Evolutionary conservation across 2,888 invertebrate genomes (phyloP).

Genomic region (Mythimna pallens): DNA sequence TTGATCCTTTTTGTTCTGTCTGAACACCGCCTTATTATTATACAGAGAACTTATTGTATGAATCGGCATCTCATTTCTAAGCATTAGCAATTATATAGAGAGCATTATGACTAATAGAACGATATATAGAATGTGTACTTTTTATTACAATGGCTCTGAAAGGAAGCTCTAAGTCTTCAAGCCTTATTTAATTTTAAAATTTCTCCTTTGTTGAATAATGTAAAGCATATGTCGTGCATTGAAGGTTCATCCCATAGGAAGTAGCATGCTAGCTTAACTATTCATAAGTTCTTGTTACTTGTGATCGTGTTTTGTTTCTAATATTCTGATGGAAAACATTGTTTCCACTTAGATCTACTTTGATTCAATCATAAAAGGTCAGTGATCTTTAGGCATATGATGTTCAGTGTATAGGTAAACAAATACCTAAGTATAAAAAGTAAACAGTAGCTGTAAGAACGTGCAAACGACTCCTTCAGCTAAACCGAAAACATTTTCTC

Average conservation of each 20-base stretch:
- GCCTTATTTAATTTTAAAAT: conserved; percentile 46
- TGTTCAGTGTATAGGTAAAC: not conserved
- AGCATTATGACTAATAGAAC: conserved; percentile 14
- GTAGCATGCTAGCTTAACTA: conserved; percentile 31
- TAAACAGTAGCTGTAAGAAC: no score
- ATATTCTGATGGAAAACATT: conserved; percentile 31
- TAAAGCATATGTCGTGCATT: conserved; percentile 18
- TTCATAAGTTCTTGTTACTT: conserved; percentile 56
- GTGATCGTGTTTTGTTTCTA: conserved; percentile 45
- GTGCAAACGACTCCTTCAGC: not conserved
- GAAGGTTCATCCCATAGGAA: conserved; percentile 41
- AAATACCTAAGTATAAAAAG: not conserved
- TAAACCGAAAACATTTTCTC: not conserved
- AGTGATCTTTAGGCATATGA: not conserved
- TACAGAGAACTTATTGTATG: conserved; percentile 16
- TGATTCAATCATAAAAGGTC: not conserved
- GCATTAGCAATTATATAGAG: conserved; percentile 40
- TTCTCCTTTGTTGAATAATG: conserved; percentile 54
- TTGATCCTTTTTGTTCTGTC: conserved; percentile 30
- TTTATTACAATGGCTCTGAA: conserved; percentile 15
- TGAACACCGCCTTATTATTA: conserved; percentile 23
- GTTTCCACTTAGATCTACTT: conserved; percentile 7
- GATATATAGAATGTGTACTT: not conserved
- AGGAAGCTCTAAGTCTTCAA: conserved; percentile 29
- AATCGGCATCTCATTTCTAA: conserved; percentile 19